Conservation (phyloP, 2,113 vertebrate species). For the Elgaria multicarinata region DNA sequence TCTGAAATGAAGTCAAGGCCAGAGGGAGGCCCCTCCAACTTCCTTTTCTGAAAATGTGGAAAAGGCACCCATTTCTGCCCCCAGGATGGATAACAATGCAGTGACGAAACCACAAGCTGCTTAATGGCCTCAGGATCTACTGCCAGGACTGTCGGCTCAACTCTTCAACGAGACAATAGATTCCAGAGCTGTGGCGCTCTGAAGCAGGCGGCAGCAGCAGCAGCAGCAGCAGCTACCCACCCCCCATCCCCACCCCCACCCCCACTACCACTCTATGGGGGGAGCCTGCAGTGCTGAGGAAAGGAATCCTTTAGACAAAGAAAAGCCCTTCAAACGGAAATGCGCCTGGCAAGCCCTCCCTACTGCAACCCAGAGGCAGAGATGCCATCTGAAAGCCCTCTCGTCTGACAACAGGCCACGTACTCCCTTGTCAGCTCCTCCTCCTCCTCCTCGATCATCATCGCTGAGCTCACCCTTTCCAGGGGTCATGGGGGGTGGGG, state of each 20-base stretch:
- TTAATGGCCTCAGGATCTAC: not conserved
- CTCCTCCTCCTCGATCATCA: not conserved
- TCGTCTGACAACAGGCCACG: constrained; percentile 4
- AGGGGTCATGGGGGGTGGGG: not conserved
- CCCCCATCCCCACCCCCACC: too few species aligned
- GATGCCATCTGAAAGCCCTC: not conserved
- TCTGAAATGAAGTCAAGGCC: not conserved
- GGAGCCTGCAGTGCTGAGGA: not conserved
- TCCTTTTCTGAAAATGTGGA: not conserved
- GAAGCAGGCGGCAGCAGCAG: not conserved
- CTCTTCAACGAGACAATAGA: not conserved
- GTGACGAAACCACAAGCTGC: not conserved
- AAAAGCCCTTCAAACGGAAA: not conserved
- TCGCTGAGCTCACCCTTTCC: not conserved
- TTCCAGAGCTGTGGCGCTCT: not conserved
- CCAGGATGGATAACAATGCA: not conserved
- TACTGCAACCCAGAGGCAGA: not conserved
- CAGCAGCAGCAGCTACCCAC: too few species aligned
- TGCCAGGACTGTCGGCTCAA: not conserved
- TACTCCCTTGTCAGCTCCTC: not conserved
- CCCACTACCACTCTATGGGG: not conserved
- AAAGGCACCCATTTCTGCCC: not conserved
- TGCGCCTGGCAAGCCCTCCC: not conserved
- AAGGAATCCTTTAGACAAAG: constrained; percentile 3
- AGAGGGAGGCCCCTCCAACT: not conserved